Base-by-base conservation (phyloP, 1,140 invertebrate genomes). In the Leptonema lineaticorne region DNA sequence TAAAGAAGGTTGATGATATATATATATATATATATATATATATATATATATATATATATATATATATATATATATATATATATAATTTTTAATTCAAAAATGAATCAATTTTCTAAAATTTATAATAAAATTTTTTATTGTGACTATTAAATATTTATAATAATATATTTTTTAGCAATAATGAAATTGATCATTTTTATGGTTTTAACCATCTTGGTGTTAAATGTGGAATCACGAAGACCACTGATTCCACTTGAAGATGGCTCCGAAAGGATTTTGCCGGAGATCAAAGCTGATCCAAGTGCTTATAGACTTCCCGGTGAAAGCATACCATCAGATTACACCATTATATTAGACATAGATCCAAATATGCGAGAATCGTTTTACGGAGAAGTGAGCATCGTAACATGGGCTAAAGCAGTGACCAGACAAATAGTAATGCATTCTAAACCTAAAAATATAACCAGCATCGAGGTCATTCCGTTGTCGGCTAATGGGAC, bases 311-410 rank as follows among this genome's bases (percentile, higher is more conserved):
- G 87, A 1, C 81, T 93, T 6, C 86, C 89, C 0, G 76, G 73
- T 1, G 74, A 82, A 30, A 83, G 86, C 0, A 72, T 78, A 16
- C 90, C 90, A 0, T 74, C 85, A 14, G 83, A 85, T 73, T 91
- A 92, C 75, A 84, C 88, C 29, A 78, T 91, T 9, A 81, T 81
- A 27, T 81, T 91, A 0, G 82, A 83, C 74, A 84, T 87, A 1
- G 81, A 89, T 67, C 81, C 90, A 11, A 78, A 82, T 60, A 76
- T 78, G 28, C 81, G 78, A 0, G 77, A 77, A 1, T 78, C 74
- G 18, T 90, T 89, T 75, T 77, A 69, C 37, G 89, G 89, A 30
- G 78, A 78, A 24, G 87, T 88, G 1, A 78, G 76, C 14, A 89
- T 91, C 46, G 77, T 79, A 58, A 75, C 86, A 27, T 60, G 77